A percentile compares a stretch with the other conserved stretches of the same genome.
phyloP scores from a whole-genome alignment of 2,888 invertebrate genomes.

The Leucophenga montana region DNA sequence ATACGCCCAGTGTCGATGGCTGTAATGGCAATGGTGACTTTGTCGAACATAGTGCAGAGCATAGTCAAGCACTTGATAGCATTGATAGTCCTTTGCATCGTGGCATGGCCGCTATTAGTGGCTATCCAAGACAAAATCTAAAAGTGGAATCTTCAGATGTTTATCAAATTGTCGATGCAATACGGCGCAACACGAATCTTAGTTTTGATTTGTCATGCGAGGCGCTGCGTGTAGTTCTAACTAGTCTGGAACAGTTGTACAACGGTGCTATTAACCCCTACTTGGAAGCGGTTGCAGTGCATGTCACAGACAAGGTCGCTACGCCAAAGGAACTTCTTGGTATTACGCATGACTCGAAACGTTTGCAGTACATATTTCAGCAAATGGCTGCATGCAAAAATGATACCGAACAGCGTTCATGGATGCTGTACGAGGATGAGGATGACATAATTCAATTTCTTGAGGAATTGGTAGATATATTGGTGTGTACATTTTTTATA shows the following conservation, averaged over 20 bases:
- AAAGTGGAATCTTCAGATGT: conserved; percentile 74
- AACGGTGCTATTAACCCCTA: conserved; percentile 78
- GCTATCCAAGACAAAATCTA: conserved; percentile 53
- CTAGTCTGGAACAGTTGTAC: conserved; percentile 74
- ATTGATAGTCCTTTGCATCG: conserved; percentile 64
- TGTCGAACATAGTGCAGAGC: conserved; percentile 56
- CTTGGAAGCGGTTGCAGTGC: conserved; percentile 77
- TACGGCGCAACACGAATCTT: conserved; percentile 87
- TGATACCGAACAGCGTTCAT: conserved; percentile 95
- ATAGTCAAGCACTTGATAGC: conserved; percentile 69
- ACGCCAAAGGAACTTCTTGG: conserved; percentile 79
- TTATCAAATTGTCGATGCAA: conserved; percentile 86
- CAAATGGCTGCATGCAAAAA: conserved; percentile 92
- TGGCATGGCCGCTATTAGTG: conserved; percentile 42
- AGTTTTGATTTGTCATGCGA: conserved; percentile 90
- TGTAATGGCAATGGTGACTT: conserved; percentile 52
- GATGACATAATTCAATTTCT: conserved; percentile 89
- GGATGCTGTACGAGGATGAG: conserved; percentile 96
- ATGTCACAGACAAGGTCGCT: conserved; percentile 78
- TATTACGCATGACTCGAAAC: conserved; percentile 85
- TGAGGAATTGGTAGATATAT: conserved; percentile 85
- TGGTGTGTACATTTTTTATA: conserved; percentile 75
- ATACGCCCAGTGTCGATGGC: conserved; percentile 53
- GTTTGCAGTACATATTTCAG: conserved; percentile 87
- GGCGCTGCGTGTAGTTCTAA: conserved; percentile 85